These are phyloP conservation scores for Sceliomorpha sp. DNA, from an alignment of 2,888 invertebrate species.

Conservation along the genomic window DNA sequence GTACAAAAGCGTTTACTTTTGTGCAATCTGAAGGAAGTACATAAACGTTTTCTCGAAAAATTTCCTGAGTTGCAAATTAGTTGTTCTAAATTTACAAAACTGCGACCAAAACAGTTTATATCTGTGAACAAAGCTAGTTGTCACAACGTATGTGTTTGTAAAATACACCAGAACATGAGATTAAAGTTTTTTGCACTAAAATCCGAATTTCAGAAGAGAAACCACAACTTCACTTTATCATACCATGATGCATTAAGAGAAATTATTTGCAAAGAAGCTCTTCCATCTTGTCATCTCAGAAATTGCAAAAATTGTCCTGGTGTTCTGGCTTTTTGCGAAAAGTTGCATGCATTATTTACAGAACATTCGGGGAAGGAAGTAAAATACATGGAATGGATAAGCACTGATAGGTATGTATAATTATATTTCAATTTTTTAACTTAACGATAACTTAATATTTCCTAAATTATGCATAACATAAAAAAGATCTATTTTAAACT, in stretches of 20 bases:
- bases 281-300: conserved; percentile 10
- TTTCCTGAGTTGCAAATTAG: conserved; percentile 14
- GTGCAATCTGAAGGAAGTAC: conserved; percentile 9
- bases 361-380: conserved; percentile 18
- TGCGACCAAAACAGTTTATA: conserved; percentile 28
- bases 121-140: conserved; percentile 18
- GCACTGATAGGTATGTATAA: conserved; percentile 12
- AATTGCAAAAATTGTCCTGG: conserved; percentile 25
- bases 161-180: conserved; percentile 22
- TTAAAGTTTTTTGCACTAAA: conserved; percentile 17
- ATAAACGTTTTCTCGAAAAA: conserved; percentile 11
- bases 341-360: conserved; percentile 5
- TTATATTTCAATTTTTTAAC: no score
- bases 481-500: no score
- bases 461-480: no score
- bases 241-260: conserved; percentile 17
- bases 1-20: conserved; percentile 20
- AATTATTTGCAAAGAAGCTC: conserved; percentile 17
- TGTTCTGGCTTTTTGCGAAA: conserved; percentile 8
- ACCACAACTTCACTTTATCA: conserved; percentile 10
- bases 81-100: conserved; percentile 21
- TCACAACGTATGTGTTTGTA: conserved; percentile 35
- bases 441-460: no score
- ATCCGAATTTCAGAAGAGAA: conserved; percentile 14
- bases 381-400: conserved; percentile 13